A percentile compares a stretch with the other conserved stretches of the same genome.
These are phyloP conservation scores for Linepithema humile DNA, from an alignment of 1,140 invertebrate genomes.

Conservation along the genomic window DNA sequence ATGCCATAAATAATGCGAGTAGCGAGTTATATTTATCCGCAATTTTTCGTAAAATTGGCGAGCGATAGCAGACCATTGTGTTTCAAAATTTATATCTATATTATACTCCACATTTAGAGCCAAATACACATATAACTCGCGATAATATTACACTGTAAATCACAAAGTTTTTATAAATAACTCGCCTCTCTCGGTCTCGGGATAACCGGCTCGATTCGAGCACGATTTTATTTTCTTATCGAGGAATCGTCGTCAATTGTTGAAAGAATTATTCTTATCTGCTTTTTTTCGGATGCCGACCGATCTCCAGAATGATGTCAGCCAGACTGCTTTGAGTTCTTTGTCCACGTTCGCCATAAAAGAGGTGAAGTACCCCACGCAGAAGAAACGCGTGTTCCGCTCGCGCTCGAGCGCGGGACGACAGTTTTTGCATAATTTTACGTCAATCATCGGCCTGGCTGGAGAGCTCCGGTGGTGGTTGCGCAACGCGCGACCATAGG, in stretches of 20 bases:
- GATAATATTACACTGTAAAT: too few relatives aligned
- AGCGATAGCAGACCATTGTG: too few relatives aligned
- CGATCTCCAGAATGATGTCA: conserved; percentile 31
- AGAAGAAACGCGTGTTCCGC: conserved; percentile 27
- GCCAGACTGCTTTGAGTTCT: not conserved
- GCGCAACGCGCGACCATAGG: conserved; percentile 28
- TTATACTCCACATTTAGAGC: too few relatives aligned
- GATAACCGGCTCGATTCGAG: not conserved
- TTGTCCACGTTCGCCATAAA: conserved; percentile 2
- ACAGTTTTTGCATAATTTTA: conserved; percentile 57
- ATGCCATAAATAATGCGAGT: too few relatives aligned
- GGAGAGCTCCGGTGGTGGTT: not conserved
- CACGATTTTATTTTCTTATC: not conserved
- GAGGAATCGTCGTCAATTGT: not conserved
- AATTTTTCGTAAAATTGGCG: too few relatives aligned
- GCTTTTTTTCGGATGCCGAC: not conserved
- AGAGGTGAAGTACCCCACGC: not conserved
- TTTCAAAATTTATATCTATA: too few relatives aligned
- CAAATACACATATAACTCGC: not conserved
- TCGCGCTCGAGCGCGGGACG: conserved; percentile 18
- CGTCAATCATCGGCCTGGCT: conserved; percentile 43
- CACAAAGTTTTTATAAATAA: not conserved
- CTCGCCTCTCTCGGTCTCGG: not conserved
- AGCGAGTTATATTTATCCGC: too few relatives aligned
- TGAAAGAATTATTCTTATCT: not conserved